phyloP scores from a whole-genome alignment of 1,140 invertebrate species.

The Cydia pomonella region DNA sequence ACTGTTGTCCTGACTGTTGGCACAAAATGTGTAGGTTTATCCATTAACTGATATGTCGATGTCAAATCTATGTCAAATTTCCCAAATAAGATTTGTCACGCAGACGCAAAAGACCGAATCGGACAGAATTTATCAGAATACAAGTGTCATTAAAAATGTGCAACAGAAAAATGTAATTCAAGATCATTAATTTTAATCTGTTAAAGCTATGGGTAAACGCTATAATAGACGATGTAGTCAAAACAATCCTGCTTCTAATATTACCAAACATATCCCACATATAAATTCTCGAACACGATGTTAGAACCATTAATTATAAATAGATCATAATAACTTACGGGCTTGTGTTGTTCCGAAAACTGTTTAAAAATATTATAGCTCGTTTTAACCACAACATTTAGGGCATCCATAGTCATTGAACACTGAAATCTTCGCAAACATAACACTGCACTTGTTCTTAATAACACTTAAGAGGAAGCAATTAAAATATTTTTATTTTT shows the following conservation, averaged over 20 bases:
- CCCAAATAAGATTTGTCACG: neutral
- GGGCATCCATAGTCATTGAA: constrained; percentile 58
- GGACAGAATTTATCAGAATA: neutral
- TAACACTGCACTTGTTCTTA: constrained; percentile 24
- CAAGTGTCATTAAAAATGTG: neutral
- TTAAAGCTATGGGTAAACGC: neutral
- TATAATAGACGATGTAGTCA: neutral
- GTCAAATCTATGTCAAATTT: neutral
- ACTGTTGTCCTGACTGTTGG: neutral
- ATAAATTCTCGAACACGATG: constrained; percentile 17
- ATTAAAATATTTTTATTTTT: constrained; percentile 33
- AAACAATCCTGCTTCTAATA: neutral
- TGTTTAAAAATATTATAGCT: constrained; percentile 74
- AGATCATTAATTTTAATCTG: too few relatives aligned
- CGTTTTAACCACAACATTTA: constrained; percentile 70
- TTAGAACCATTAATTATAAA: constrained; percentile 28
- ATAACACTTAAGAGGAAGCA: constrained; percentile 16
- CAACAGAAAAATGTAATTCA: too few relatives aligned
- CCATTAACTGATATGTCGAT: neutral
- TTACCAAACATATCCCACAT: constrained; percentile 20
- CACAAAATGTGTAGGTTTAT: neutral
- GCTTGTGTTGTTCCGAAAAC: constrained; percentile 67
- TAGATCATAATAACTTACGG: constrained; percentile 55
- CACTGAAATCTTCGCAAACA: constrained; percentile 16
- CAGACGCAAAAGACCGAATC: neutral